Conservation (phyloP, 2,113 vertebrate species). For the Sialia sialis region DNA sequence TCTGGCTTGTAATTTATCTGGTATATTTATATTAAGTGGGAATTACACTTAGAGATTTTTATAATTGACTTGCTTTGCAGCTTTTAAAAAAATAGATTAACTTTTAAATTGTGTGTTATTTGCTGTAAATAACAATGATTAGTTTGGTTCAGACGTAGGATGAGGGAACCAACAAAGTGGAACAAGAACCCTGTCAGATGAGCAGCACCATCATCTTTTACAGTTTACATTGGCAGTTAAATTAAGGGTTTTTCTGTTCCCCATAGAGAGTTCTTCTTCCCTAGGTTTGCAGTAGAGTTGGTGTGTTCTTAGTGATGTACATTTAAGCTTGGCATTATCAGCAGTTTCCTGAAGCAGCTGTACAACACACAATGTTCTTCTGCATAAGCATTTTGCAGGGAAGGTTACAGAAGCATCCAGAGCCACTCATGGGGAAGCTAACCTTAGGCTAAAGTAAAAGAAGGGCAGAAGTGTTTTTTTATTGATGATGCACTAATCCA, state of each 20-base stretch:
- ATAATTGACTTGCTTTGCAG: conserved; percentile 50
- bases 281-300: neutral
- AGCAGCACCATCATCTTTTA: conserved; percentile 15
- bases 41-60: conserved; percentile 35
- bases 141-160: conserved; percentile 24
- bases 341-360: conserved; percentile 54
- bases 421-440: conserved; percentile 47
- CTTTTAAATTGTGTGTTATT: conserved; percentile 66
- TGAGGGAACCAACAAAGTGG: conserved; percentile 18
- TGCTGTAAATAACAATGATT: conserved; percentile 68
- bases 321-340: conserved; percentile 37
- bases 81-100: conserved; percentile 61
- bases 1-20: conserved; percentile 47
- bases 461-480: conserved; percentile 12
- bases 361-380: conserved; percentile 27
- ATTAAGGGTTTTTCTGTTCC: neutral
- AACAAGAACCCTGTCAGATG: conserved; percentile 26
- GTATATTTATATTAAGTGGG: conserved; percentile 51
- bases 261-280: neutral
- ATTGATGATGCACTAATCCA: conserved; percentile 10
- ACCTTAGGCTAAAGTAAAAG: conserved; percentile 42
- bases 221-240: neutral
- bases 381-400: conserved; percentile 46
- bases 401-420: conserved; percentile 42
- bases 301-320: conserved; percentile 23